Percentiles rank a stretch among this genome's conserved stretches.
These are phyloP conservation scores for Holothuria scabra DNA, from an alignment of 53 echinoderm and acorn worm species.

Conservation along the genomic window DNA sequence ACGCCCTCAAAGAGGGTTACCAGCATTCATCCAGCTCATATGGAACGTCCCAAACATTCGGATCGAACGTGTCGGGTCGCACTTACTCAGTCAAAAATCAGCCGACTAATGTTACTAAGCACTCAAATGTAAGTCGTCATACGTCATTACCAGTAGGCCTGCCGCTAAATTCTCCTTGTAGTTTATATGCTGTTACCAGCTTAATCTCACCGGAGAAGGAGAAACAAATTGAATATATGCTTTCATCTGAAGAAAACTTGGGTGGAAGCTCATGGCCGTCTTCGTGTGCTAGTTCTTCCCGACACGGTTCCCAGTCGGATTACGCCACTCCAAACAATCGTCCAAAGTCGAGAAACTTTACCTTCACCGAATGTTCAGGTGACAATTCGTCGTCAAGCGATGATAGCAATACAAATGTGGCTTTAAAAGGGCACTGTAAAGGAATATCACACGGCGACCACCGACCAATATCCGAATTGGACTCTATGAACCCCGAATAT, in stretches of 20 bases:
- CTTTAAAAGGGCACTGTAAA: no score
- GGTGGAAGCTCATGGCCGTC: background rate
- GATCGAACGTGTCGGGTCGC: no score
- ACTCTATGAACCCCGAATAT: background rate
- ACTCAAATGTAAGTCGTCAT: background rate
- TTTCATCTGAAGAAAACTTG: background rate
- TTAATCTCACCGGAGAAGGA: background rate
- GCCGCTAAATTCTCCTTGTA: background rate
- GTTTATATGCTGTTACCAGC: constrained; percentile 24
- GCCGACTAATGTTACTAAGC: background rate
- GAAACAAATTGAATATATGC: background rate
- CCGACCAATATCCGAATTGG: background rate
- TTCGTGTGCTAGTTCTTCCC: background rate
- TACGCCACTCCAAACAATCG: constrained; percentile 36
- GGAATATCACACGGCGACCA: no score
- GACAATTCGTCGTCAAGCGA: no score
- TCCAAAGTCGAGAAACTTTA: background rate
- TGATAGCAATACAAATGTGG: no score
- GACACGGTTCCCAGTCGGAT: background rate
- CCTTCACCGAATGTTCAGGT: no score
- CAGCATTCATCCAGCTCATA: background rate
- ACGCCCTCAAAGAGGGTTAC: background rate
- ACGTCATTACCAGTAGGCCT: constrained; percentile 15
- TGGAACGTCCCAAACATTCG: no score
- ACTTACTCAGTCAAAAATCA: background rate